phyloP scores from a whole-genome alignment of 2,113 vertebrate species.

The Brachypteracias leptosomus region DNA sequence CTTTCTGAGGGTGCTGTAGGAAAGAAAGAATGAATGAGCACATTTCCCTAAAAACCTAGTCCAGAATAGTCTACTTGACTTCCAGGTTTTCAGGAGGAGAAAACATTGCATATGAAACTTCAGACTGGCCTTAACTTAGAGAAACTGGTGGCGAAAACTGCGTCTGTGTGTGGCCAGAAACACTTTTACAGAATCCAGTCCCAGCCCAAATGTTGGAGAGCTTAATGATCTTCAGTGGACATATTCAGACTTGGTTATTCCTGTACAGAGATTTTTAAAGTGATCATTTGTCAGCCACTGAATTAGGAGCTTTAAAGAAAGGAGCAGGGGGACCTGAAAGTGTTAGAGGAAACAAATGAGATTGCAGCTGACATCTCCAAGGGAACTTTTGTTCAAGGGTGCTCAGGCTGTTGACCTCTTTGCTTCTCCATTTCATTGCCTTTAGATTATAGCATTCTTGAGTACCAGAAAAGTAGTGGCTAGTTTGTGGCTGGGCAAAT shows the following conservation, averaged over 20 bases:
- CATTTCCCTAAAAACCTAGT: background rate
- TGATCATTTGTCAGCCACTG: slow-evolving; percentile 56
- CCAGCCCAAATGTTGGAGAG: background rate
- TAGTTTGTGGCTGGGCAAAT: background rate
- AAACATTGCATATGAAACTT: background rate
- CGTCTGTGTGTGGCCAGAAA: background rate
- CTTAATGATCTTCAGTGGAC: background rate
- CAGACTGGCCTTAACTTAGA: background rate
- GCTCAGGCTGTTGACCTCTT: slow-evolving; percentile 83
- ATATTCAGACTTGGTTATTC: slow-evolving; percentile 36
- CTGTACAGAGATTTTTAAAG: slow-evolving; percentile 30
- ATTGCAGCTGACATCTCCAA: slow-evolving; percentile 78
- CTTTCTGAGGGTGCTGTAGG: background rate
- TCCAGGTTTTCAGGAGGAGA: background rate
- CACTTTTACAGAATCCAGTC: background rate
- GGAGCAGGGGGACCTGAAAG: slow-evolving; percentile 40
- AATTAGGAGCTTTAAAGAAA: slow-evolving; percentile 62
- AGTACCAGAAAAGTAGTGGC: slow-evolving; percentile 1
- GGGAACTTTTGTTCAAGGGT: slow-evolving; percentile 81
- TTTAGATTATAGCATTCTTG: slow-evolving; percentile 67
- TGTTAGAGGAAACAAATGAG: slow-evolving; percentile 73
- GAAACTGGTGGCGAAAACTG: background rate
- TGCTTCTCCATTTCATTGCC: slow-evolving; percentile 75
- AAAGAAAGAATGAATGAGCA: background rate
- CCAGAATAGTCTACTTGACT: background rate